These are phyloP conservation scores for Latheticus oryzae DNA, from an alignment of 2,888 invertebrate genomes.

Conservation along the genomic window DNA sequence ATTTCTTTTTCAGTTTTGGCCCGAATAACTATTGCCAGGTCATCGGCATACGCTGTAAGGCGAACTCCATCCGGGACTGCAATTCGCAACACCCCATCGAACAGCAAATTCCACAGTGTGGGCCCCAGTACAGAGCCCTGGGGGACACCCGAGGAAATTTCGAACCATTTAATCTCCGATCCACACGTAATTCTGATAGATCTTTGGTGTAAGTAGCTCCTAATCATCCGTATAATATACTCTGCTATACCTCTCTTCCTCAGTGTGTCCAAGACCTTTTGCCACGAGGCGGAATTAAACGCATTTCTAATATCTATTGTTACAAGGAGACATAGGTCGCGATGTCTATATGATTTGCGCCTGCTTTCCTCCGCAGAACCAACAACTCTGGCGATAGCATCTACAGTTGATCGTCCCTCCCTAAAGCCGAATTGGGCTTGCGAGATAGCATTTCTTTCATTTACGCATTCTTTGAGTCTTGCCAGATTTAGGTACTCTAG, in stretches of 20 bases:
- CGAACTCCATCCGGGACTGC: slow-evolving; percentile 3
- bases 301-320: slow-evolving; percentile 42
- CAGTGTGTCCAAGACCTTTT: slow-evolving; percentile 28
- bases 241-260: slow-evolving; percentile 8
- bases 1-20: too few relatives aligned
- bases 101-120: slow-evolving; percentile 29
- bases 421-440: slow-evolving; percentile 32
- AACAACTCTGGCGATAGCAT: slow-evolving; percentile 27
- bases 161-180: too few relatives aligned
- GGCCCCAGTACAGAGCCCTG: slow-evolving; percentile 32
- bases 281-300: slow-evolving; percentile 38
- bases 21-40: slow-evolving; percentile 40
- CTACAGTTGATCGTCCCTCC: slow-evolving; percentile 22
- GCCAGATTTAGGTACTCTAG: not conserved
- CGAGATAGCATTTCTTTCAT: too few relatives aligned
- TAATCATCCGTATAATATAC: slow-evolving; percentile 27
- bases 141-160: slow-evolving; percentile 23
- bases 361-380: slow-evolving; percentile 17
- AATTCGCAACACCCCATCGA: slow-evolving; percentile 15
- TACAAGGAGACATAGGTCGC: slow-evolving; percentile 27
- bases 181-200: not conserved
- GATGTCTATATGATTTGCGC: too few relatives aligned
- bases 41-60: slow-evolving; percentile 34
- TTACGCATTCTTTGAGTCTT: not conserved
- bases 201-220: slow-evolving; percentile 36